These are phyloP conservation scores for Fragum sueziense DNA, from an alignment of 2,888 invertebrate species.

Conservation along the genomic window DNA sequence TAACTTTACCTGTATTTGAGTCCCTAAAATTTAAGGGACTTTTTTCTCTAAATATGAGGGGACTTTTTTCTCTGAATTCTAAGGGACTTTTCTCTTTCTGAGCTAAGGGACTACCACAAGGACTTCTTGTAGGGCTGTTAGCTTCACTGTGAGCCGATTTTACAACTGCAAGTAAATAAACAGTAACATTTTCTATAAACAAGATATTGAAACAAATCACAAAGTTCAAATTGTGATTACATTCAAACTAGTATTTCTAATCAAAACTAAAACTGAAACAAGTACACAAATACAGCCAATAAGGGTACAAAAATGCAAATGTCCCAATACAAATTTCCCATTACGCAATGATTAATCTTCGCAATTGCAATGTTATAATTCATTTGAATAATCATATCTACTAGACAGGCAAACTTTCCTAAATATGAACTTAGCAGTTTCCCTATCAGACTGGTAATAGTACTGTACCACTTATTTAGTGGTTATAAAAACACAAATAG, in stretches of 20 bases:
- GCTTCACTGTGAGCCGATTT: conserved; percentile 70
- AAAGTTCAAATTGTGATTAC: background rate
- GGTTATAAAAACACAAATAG: no score
- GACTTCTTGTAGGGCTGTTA: conserved; percentile 72
- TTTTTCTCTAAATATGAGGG: conserved; percentile 19
- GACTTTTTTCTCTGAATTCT: conserved; percentile 23
- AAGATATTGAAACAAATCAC: background rate
- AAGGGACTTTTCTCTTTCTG: conserved; percentile 50
- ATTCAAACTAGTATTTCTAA: background rate
- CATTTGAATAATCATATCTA: no score
- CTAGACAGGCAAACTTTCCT: no score
- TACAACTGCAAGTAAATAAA: conserved; percentile 10
- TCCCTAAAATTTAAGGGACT: conserved; percentile 18
- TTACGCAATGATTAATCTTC: no score
- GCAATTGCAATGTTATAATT: no score
- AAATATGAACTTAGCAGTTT: no score
- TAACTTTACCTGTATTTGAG: conserved; percentile 16
- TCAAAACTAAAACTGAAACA: no score
- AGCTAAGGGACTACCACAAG: conserved; percentile 66
- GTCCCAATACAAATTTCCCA: no score
- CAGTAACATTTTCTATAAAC: background rate
- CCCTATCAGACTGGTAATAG: no score
- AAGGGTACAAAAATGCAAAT: no score
- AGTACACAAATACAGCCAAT: no score
- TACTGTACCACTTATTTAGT: no score